Percentiles rank a stretch among this genome's conserved stretches.
Conservation (phyloP, 2,888 invertebrate genomes). For the Limenitis camilla region DNA sequence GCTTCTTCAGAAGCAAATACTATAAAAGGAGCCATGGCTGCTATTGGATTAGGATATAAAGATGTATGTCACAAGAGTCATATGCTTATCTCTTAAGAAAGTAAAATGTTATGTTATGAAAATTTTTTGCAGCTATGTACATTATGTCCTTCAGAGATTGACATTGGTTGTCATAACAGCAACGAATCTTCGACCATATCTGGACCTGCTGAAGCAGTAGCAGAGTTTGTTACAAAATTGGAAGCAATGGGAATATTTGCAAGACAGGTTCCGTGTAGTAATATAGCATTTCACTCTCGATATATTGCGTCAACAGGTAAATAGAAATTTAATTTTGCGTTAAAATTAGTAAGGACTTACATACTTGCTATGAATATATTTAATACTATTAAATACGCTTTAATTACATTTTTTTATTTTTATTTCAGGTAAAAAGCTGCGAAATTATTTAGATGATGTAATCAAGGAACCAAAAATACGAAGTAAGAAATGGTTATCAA, state of each 20-base stretch:
- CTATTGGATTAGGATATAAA: slow-evolving; percentile 79
- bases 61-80: slow-evolving; percentile 44
- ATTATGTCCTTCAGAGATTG: slow-evolving; percentile 75
- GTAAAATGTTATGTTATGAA: too few species aligned
- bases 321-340: slow-evolving; percentile 12
- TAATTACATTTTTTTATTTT: too few species aligned
- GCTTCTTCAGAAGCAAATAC: slow-evolving; percentile 77
- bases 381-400: too few species aligned
- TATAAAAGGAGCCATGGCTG: slow-evolving; percentile 88
- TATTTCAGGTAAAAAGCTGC: not conserved
- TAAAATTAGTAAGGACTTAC: too few species aligned
- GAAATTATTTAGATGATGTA: not conserved
- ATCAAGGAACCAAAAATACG: not conserved
- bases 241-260: slow-evolving; percentile 46
- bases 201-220: slow-evolving; percentile 79
- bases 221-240: slow-evolving; percentile 69
- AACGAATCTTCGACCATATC: slow-evolving; percentile 84
- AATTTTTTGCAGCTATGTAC: slow-evolving; percentile 32
- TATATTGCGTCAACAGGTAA: slow-evolving; percentile 79
- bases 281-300: slow-evolving; percentile 90
- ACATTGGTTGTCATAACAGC: slow-evolving; percentile 87
- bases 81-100: too few species aligned
- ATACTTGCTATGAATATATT: too few species aligned
- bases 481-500: slow-evolving; percentile 1
- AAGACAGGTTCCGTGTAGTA: slow-evolving; percentile 73